phyloP scores from a whole-genome alignment of 1,140 invertebrate species.

The Agrypnia vestita region DNA sequence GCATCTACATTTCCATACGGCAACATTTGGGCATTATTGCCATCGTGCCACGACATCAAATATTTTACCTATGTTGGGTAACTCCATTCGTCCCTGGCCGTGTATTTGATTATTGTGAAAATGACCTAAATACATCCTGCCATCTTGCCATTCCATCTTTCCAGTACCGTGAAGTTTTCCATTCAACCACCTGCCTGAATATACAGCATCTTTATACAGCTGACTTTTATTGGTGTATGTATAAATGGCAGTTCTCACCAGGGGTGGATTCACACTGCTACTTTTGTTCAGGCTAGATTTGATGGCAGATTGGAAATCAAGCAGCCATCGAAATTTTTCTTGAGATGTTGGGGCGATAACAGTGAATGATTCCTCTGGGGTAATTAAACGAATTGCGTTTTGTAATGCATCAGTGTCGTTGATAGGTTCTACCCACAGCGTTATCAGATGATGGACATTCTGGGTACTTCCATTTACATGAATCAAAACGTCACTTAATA shows the following conservation, averaged over 20 bases:
- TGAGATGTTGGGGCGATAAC: slow-evolving; percentile 78
- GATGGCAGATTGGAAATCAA: slow-evolving; percentile 79
- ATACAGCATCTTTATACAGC: slow-evolving; percentile 85
- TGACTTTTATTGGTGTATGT: slow-evolving; percentile 81
- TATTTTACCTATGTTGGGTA: slow-evolving; percentile 72
- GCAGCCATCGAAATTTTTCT: slow-evolving; percentile 87
- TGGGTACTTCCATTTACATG: slow-evolving; percentile 79
- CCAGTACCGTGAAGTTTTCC: slow-evolving; percentile 89
- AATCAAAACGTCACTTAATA: slow-evolving; percentile 84
- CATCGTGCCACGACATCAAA: not conserved
- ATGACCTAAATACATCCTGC: slow-evolving; percentile 84
- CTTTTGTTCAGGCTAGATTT: slow-evolving; percentile 74
- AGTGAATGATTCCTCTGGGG: slow-evolving; percentile 85
- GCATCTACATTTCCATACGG: too few relatives aligned
- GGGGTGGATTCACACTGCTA: slow-evolving; percentile 76
- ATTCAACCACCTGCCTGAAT: slow-evolving; percentile 83
- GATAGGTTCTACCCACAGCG: slow-evolving; percentile 84
- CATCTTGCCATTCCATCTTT: slow-evolving; percentile 87
- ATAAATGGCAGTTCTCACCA: slow-evolving; percentile 80
- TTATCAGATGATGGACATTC: slow-evolving; percentile 79
- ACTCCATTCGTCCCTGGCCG: slow-evolving; percentile 83
- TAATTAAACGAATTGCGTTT: slow-evolving; percentile 80
- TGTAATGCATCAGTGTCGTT: slow-evolving; percentile 71
- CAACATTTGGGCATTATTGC: too few relatives aligned
- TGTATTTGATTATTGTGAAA: slow-evolving; percentile 84